Percentiles rank a stretch among this genome's conserved stretches.
Evolutionary conservation across 2,797 vertebrate species (phyloP).

Genomic region (Pseudochromis fuscus): DNA sequence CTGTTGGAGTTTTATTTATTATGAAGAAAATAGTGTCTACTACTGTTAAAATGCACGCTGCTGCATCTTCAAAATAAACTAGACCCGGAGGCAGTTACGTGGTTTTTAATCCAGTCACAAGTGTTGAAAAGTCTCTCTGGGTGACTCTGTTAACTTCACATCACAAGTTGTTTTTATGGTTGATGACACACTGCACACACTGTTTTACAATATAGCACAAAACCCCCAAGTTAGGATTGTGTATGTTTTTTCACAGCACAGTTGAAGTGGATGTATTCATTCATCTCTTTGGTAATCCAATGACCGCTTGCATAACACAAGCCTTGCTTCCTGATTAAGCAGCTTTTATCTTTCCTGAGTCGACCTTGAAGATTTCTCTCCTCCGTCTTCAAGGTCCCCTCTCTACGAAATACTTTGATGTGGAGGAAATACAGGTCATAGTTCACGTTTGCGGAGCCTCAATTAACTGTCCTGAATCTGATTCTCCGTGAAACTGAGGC

Average conservation of each 20-base stretch:
- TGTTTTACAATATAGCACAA: no score
- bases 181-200: no score
- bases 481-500: slow-evolving; percentile 42
- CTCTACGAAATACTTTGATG: slow-evolving; percentile 64
- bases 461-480: slow-evolving; percentile 29
- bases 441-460: slow-evolving; percentile 43
- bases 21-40: background rate
- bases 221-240: background rate
- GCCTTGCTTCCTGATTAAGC: background rate
- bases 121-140: background rate
- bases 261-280: background rate
- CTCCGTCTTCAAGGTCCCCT: slow-evolving; percentile 20
- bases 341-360: background rate
- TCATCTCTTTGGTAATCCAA: background rate
- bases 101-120: background rate
- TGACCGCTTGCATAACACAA: background rate
- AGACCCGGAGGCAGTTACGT: background rate
- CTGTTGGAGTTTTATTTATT: slow-evolving; percentile 7
- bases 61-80: background rate
- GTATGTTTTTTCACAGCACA: background rate
- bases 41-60: no score
- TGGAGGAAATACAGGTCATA: slow-evolving; percentile 61
- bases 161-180: no score
- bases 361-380: slow-evolving; percentile 21
- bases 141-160: no score